Base-by-base conservation (phyloP, 2,888 invertebrate genomes). In the Pegoplata infirma region DNA sequence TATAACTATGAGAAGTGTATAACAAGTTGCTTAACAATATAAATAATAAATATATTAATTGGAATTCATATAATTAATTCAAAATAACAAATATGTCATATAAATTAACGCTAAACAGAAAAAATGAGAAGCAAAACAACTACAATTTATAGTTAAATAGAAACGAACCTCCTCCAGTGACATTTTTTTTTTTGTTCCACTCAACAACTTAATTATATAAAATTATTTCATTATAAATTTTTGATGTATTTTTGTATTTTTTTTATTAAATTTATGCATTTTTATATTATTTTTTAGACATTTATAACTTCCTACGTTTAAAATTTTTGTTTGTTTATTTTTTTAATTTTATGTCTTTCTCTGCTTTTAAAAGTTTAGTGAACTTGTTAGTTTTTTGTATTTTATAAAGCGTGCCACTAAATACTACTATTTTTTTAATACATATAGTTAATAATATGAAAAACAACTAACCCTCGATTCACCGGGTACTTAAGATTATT, bases 201-300 rank as follows among this genome's bases (percentile, higher is more conserved):
- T 46, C 40, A 56, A 73, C 58, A 66, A 66, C 58, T 73, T 51
- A 58, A 73, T 73, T 73, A 66, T 44, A 36, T 46, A n/a, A 49
- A 66, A 66, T 32, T 63, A 51, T 72, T 49, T 46, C 10, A 32
- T 32, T 10, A 5, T 16, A 5, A 23, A 23, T 14, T 32, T 61
- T 53, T 44, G n/a, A 16, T 21, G 14, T 5, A 1, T 14, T 21
- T 16, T 1, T 56, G 32, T 49, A 25, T n/a, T n/a, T n/a, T n/a
- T n/a, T n/a, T 63, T 23, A 5, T 32, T 12, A 12, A 44, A 32
- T 55, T 63, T 17, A 58, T 2, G 32, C 32, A 32, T 53, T 28
- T n/a, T 53, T 53, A 7, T 51, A 21, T 56, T n/a, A 40, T 36
- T n/a, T 46, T 28, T 14, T 10, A 21, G 21, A 44, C 10, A 55